A percentile compares a stretch with the other conserved stretches of the same genome.
Conservation (phyloP, 1,140 invertebrate genomes). For the Platyscapa corneri region DNA sequence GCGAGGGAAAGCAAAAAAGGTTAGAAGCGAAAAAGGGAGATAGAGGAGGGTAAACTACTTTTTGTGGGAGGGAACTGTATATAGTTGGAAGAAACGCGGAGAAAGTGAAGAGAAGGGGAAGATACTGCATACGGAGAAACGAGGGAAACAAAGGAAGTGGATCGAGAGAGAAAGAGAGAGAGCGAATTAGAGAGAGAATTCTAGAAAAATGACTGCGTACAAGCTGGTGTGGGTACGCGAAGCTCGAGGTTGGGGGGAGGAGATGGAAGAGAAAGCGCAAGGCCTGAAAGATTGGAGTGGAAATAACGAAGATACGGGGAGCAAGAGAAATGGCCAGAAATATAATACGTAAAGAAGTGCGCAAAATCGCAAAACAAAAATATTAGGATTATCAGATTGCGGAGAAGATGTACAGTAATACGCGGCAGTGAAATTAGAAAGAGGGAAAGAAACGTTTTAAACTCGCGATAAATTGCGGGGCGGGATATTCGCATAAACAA, state of each 20-base stretch:
- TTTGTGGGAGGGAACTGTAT: constrained; percentile 20
- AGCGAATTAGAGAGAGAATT: background rate
- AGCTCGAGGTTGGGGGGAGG: too few relatives aligned
- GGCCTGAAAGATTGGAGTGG: background rate
- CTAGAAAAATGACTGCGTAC: constrained; percentile 42
- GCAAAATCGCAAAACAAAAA: background rate
- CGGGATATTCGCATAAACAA: too few relatives aligned
- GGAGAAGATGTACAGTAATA: background rate
- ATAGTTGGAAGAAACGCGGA: background rate
- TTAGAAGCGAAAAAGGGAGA: background rate
- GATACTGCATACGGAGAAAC: background rate
- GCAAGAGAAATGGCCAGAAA: background rate
- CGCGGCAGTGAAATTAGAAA: background rate
- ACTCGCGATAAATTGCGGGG: background rate
- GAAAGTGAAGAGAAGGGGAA: background rate
- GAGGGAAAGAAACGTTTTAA: background rate
- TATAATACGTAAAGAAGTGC: background rate
- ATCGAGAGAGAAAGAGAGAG: background rate
- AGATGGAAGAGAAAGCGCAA: background rate
- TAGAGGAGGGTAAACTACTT: constrained; percentile 26
- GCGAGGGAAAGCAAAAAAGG: constrained; percentile 24
- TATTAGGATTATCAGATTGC: background rate
- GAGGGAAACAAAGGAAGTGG: constrained; percentile 29
- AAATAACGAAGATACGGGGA: background rate
- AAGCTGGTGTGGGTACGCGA: background rate